A percentile compares a stretch with the other conserved stretches of the same genome.
Evolutionary conservation across 2,113 vertebrate species (phyloP).

Genomic region (Mirza zaza): DNA sequence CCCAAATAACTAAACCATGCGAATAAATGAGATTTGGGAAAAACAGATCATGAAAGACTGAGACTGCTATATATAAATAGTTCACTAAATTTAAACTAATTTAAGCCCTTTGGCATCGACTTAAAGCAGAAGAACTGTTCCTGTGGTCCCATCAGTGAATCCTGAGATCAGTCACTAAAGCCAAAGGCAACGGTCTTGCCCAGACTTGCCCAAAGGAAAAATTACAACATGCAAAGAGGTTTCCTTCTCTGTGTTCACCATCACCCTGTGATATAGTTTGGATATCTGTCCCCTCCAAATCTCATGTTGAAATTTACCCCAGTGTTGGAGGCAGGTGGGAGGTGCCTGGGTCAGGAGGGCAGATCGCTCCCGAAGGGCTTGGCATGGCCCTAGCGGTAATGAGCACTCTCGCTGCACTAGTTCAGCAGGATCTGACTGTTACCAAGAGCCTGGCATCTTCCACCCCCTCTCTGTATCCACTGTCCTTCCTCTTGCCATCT

Average conservation of each 20-base stretch:
- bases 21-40: conserved; percentile 10
- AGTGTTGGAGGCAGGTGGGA: too few relatives aligned
- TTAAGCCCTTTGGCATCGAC: background rate
- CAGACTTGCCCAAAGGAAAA: background rate
- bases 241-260: background rate
- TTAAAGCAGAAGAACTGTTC: background rate
- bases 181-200: background rate
- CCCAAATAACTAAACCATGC: conserved; percentile 20
- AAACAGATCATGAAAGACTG: conserved; percentile 10
- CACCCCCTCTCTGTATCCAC: too few relatives aligned
- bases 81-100: background rate
- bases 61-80: background rate
- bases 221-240: background rate
- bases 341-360: too few relatives aligned
- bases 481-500: too few relatives aligned
- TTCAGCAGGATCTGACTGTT: too few relatives aligned
- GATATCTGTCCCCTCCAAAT: too few relatives aligned
- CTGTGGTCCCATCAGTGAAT: background rate
- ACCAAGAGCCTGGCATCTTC: too few relatives aligned
- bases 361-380: too few relatives aligned
- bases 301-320: too few relatives aligned
- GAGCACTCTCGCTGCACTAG: too few relatives aligned
- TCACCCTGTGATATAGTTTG: too few relatives aligned
- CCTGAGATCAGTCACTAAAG: background rate
- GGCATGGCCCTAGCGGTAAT: too few relatives aligned